A percentile compares a stretch with the other conserved stretches of the same genome.
Evolutionary conservation across 1,140 invertebrate species (phyloP).

Genomic region (Oreohelix idahoensis): DNA sequence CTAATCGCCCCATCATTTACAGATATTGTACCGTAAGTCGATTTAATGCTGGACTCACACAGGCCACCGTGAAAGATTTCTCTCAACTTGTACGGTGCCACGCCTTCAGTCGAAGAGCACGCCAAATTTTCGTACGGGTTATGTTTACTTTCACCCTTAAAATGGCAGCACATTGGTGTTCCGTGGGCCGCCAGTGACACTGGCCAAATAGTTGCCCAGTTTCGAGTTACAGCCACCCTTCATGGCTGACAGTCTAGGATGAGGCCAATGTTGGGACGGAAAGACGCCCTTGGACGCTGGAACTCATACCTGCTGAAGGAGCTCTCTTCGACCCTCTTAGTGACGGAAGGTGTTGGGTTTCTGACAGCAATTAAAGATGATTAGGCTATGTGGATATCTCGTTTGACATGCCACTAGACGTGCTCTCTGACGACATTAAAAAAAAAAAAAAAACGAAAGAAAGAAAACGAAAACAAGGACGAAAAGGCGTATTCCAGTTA

Average conservation of each 20-base stretch:
- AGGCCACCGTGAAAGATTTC: background rate
- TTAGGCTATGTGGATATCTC: background rate
- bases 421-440: background rate
- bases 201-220: constrained; percentile 13
- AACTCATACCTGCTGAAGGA: background rate
- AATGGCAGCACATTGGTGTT: constrained; percentile 5
- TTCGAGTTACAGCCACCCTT: background rate
- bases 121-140: background rate
- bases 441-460: too few relatives aligned
- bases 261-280: background rate
- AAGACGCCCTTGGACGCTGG: background rate
- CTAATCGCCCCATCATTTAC: background rate
- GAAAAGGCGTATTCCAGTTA: too few relatives aligned
- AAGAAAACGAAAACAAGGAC: too few relatives aligned
- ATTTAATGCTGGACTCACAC: background rate
- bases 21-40: constrained; percentile 1
- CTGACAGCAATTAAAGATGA: constrained; percentile 2
- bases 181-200: constrained; percentile 1
- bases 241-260: background rate
- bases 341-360: background rate
- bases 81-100: background rate
- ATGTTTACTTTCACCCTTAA: background rate
- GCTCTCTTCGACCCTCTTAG: background rate
- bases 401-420: background rate
- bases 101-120: background rate